Conservation (phyloP, 2,113 vertebrate genomes). For the Syngnathus floridae region DNA sequence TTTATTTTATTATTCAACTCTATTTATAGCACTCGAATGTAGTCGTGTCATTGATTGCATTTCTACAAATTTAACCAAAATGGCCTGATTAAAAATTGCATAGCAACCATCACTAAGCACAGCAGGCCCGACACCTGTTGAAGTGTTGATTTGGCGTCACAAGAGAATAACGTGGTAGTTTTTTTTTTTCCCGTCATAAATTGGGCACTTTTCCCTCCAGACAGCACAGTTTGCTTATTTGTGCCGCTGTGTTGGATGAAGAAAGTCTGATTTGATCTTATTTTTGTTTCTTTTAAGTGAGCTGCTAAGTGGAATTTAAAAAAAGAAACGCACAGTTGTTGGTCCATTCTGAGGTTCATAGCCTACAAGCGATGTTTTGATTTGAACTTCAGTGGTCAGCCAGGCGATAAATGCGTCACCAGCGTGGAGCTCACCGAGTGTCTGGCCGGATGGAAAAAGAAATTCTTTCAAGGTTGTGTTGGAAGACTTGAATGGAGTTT, state of each 20-base stretch:
- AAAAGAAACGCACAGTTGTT: slow-evolving; percentile 10
- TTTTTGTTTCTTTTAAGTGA: not conserved
- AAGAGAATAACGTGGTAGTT: no score
- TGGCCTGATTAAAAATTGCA: not conserved
- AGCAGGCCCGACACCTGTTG: not conserved
- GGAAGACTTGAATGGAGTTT: not conserved
- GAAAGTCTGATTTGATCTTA: not conserved
- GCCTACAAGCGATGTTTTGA: slow-evolving; percentile 37
- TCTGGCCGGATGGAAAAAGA: slow-evolving; percentile 9
- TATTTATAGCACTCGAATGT: no score
- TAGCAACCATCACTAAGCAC: not conserved
- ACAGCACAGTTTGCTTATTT: no score
- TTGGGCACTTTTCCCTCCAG: no score
- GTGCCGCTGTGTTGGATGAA: not conserved
- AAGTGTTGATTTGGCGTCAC: not conserved
- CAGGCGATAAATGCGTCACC: slow-evolving; percentile 32
- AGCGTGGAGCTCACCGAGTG: slow-evolving; percentile 9
- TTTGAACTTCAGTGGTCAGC: slow-evolving; percentile 44
- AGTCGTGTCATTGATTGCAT: not conserved
- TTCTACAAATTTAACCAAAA: not conserved
- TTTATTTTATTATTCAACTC: no score
- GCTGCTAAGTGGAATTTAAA: not conserved
- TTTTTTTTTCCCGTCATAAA: no score
- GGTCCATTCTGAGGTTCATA: slow-evolving; percentile 45
- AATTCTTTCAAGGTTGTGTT: slow-evolving; percentile 25